Percentiles rank a stretch among this genome's conserved stretches.
Evolutionary conservation across 2,113 vertebrate species (phyloP).

Genomic region (Datnioides undecimradiatus): DNA sequence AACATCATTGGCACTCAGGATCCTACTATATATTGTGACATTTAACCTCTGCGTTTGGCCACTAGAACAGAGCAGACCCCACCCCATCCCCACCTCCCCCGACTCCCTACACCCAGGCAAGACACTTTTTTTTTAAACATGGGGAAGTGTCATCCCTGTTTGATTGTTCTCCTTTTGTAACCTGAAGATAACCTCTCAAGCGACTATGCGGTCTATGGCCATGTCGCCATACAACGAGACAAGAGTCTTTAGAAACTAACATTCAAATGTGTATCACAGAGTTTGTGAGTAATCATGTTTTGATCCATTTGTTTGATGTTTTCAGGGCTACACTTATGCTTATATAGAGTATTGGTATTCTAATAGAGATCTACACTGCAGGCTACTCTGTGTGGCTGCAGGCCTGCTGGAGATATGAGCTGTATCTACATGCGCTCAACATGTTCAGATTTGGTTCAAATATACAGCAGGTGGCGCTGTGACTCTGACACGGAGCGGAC

Average conservation of each 20-base stretch:
- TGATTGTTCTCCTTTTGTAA: constrained; percentile 81
- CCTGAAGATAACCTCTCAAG: constrained; percentile 80
- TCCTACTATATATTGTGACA: constrained; percentile 83
- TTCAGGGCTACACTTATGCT: constrained; percentile 8
- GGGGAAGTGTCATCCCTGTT: constrained; percentile 55
- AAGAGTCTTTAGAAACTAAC: constrained; percentile 57
- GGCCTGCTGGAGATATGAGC: constrained; percentile 25
- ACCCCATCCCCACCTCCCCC: constrained; percentile 38
- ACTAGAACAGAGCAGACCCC: constrained; percentile 81
- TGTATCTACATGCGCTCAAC: constrained; percentile 12
- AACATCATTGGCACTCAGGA: constrained; percentile 94
- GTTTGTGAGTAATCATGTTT: not conserved
- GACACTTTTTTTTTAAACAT: constrained; percentile 43
- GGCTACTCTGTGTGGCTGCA: not conserved
- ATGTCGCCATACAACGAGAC: constrained; percentile 32
- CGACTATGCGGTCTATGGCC: constrained; percentile 36
- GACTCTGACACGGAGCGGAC: constrained; percentile 18
- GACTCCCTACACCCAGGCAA: constrained; percentile 50
- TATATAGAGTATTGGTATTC: constrained; percentile 7
- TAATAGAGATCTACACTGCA: constrained; percentile 21
- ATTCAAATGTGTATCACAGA: constrained; percentile 65
- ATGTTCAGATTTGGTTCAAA: constrained; percentile 26
- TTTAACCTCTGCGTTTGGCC: constrained; percentile 86
- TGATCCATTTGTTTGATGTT: constrained; percentile 24
- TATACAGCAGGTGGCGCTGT: constrained; percentile 76